Evolutionary conservation across 2,113 vertebrate species (phyloP).

Genomic region (Hoplias malabaricus): DNA sequence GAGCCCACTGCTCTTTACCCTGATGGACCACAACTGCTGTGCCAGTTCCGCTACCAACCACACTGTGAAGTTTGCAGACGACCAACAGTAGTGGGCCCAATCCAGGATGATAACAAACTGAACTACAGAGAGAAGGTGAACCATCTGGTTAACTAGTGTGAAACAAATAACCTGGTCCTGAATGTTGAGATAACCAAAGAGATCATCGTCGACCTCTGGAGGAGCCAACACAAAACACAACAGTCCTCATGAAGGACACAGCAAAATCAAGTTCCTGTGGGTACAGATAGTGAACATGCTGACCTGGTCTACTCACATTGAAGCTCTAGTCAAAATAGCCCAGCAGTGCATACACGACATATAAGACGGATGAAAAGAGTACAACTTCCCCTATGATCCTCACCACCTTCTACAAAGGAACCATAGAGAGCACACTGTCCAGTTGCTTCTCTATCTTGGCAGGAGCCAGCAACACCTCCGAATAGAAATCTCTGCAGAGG

Average conservation of each 20-base stretch:
- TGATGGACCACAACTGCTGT: neutral
- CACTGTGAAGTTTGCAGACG: neutral
- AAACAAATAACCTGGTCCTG: neutral
- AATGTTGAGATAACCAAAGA: neutral
- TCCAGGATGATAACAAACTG: neutral
- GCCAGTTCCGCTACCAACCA: neutral
- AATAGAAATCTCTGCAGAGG: no score
- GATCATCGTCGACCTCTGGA: neutral
- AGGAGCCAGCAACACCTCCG: no score
- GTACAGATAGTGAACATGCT: no score
- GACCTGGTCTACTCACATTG: no score
- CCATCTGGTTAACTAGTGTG: neutral
- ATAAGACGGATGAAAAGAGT: no score
- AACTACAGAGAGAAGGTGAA: neutral
- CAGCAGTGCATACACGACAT: no score
- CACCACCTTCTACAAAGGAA: no score
- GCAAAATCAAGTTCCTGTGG: no score
- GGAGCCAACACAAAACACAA: neutral
- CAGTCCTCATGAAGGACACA: neutral
- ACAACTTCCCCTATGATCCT: no score
- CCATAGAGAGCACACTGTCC: no score
- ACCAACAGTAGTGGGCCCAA: neutral
- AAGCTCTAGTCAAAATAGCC: no score
- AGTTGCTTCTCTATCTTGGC: no score
- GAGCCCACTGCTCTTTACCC: neutral